Base-by-base conservation (phyloP, 2,113 vertebrate species). In the Dipodomys stephensi region DNA sequence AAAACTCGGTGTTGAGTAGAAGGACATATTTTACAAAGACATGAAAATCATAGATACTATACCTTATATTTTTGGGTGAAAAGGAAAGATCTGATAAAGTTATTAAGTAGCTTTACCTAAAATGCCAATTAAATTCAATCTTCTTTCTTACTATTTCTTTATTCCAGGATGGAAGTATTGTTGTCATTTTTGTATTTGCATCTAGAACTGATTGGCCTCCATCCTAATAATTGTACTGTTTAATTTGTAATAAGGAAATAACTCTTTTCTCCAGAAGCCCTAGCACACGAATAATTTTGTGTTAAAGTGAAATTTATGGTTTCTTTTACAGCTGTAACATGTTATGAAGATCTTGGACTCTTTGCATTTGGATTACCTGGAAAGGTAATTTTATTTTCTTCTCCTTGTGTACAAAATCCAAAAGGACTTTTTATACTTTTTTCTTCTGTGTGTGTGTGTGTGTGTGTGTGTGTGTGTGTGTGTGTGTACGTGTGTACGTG, bases 341-440 rank as follows among this genome's bases (percentile, higher is more conserved):
- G 99, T 86, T 99, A 99, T 87, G 99, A 99, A 98, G 99, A 98
- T 81, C 98, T 99, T 76, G 99, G 99, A 79, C 98, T 98, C n/a
- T 98, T 97, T 98, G 99, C 99, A 6, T 99, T 99, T 93, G 97
- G 97, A 96, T 99, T 98, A 94, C 49, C 98, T 96, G 99, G 99
- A 97, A 99, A 98, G 98, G 99, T 99, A 97, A 97, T 57, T 92
- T 92, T 95, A 81, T 83, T 62, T 93, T 71, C 69, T 94, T 20
- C 6, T 90, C 7, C 27, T 19, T 87, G 0, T 89, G 23, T 83
- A 65, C 62, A 79, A 83, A 94, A 49, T 49, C 27, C 62, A 87
- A 81, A 78, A 25, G 69, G 71, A 12, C 71, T 68, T n/a, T 93
- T 92, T 71, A 39, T 15, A 57, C 4, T 57, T 57, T 57, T 57